Evolutionary conservation across 2,888 invertebrate genomes (phyloP), one percentile per base, ranked within the genome.

Genomic region (Kuschelorhynchus macadamiae): DNA sequence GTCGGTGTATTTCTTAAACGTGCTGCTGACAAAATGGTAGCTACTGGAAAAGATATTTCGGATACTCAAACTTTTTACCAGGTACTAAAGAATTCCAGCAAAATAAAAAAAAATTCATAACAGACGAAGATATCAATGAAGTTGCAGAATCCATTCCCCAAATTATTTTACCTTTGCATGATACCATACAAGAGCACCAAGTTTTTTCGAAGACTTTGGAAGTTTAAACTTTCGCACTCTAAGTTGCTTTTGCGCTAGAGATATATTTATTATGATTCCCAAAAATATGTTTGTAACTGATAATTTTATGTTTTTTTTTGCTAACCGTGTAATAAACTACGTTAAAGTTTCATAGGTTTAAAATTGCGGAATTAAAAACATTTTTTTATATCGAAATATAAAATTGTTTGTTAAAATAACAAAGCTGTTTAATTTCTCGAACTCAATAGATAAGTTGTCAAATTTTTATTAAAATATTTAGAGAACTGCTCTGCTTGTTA

Each of bases 181-280:
- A 21, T 5, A 49, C 49, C 11, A 49, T 49, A 21, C 11, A 49
- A 21, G 25, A n/a, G 2, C 49, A 49, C 25, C 49, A 49, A 49
- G 9, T 49, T 12, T 11, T 36, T 36, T 4, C 12, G 3, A 2
- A 36, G 36, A 32, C 5, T 9, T 32, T 32, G 32, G 32, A 32
- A 9, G 5, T 5, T 9, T 32, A 9, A 5, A 9, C 32, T 11
- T 7, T 11, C 36, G 36, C 3, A 36, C 3, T 7, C 12, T 36
- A 12, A 36, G 36, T 11, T 36, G 36, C 11, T 36, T 36, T 36
- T 36, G 36, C 36, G 36, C n/a, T n/a, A n/a, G n/a, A n/a, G n/a
- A n/a, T n/a, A n/a, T n/a, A n/a, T n/a, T n/a, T n/a, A n/a, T n/a
- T n/a, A n/a, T n/a, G n/a, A n/a, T n/a, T n/a, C n/a, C n/a, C n/a